Conservation (phyloP, 2,888 invertebrate genomes). For the Spilosoma lubricipeda region DNA sequence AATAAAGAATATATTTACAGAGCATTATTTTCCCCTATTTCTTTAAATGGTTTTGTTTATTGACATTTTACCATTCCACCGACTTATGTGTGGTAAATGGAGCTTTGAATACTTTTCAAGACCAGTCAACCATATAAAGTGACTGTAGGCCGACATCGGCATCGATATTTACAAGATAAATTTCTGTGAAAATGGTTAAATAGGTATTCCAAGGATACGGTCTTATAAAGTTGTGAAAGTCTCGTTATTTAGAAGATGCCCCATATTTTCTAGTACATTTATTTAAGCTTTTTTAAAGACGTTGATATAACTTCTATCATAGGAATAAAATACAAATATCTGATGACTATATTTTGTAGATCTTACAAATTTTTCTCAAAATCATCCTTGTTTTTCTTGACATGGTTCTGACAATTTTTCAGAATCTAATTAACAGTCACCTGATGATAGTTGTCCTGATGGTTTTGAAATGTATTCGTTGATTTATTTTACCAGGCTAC, state of each 20-base stretch:
- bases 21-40: conserved; percentile 1
- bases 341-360: too few species aligned
- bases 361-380: too few species aligned
- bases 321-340: too few species aligned
- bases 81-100: conserved; percentile 1
- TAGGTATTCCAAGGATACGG: neutral
- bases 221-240: neutral
- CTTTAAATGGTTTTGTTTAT: conserved; percentile 9
- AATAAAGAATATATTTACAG: neutral
- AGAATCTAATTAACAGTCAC: too few species aligned
- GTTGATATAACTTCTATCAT: too few species aligned
- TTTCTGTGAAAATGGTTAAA: neutral
- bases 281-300: too few species aligned
- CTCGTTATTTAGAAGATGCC: neutral
- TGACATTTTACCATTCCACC: conserved; percentile 1
- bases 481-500: too few species aligned
- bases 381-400: too few species aligned
- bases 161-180: neutral
- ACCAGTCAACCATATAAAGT: neutral
- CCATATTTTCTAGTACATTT: neutral
- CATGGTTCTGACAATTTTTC: too few species aligned
- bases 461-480: too few species aligned
- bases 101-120: neutral
- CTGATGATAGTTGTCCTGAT: too few species aligned
- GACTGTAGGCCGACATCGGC: neutral